These are phyloP conservation scores for Nomada lathburiana DNA, from an alignment of 2,888 invertebrate genomes.

Conservation along the genomic window DNA sequence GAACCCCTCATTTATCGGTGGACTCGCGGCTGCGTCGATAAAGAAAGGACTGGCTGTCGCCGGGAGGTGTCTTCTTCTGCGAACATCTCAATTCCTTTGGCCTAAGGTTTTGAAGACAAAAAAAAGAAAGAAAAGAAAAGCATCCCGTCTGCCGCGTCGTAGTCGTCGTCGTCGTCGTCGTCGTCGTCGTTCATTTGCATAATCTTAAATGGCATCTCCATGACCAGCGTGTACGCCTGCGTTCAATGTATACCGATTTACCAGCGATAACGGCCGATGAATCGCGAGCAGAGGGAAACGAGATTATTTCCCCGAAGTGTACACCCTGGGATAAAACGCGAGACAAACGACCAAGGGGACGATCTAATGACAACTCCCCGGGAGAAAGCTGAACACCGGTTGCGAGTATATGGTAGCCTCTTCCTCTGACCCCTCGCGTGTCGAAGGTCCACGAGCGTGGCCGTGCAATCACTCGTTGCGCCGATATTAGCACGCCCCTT, in stretches of 20 bases:
- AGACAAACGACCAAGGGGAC: conserved; percentile 62
- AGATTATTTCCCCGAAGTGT: conserved; percentile 36
- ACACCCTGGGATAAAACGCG: conserved; percentile 35
- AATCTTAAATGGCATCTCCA: conserved; percentile 66
- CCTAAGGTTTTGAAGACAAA: neutral
- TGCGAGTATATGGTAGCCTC: conserved; percentile 35
- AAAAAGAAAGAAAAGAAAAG: no score
- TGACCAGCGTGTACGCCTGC: conserved; percentile 38
- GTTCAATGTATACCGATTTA: conserved; percentile 60
- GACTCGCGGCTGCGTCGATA: conserved; percentile 37
- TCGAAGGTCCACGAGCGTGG: conserved; percentile 53
- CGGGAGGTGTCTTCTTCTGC: conserved; percentile 44
- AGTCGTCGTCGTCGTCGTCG: conserved; percentile 37
- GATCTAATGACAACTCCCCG: conserved; percentile 63
- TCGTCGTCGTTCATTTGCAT: conserved; percentile 66
- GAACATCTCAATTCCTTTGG: conserved; percentile 60
- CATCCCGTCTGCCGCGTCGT: conserved; percentile 4
- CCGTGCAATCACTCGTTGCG: conserved; percentile 43
- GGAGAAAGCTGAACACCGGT: conserved; percentile 58
- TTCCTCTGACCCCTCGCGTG: conserved; percentile 49
- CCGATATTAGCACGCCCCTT: conserved; percentile 48
- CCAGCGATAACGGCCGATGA: conserved; percentile 44
- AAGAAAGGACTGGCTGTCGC: conserved; percentile 45
- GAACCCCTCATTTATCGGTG: conserved; percentile 41
- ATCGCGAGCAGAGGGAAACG: conserved; percentile 16